phyloP scores from a whole-genome alignment of 2,888 invertebrate species.

The Hipparchia semele region DNA sequence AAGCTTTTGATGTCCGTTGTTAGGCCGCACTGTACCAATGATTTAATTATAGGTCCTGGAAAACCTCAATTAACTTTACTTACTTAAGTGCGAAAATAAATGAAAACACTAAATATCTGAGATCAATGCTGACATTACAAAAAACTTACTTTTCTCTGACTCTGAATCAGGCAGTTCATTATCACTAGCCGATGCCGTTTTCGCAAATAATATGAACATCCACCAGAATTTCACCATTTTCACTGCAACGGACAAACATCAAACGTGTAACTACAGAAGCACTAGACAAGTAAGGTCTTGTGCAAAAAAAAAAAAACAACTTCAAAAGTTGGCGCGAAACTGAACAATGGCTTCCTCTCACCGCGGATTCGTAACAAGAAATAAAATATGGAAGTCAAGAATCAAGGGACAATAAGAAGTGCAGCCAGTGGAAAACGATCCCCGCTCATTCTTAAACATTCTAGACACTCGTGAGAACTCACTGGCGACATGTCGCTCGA shows the following conservation, averaged over 20 bases:
- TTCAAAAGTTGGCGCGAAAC: conserved; percentile 57
- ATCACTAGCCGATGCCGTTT: conserved; percentile 74
- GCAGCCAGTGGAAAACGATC: conserved; percentile 76
- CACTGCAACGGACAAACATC: conserved; percentile 66
- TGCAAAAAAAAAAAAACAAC: conserved; percentile 45
- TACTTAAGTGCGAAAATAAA: too few relatives aligned
- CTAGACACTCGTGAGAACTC: not conserved
- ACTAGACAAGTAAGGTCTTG: conserved; percentile 42
- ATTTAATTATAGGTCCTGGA: too few relatives aligned
- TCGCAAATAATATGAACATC: conserved; percentile 77
- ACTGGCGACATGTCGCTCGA: conserved; percentile 4
- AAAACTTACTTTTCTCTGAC: conserved; percentile 62
- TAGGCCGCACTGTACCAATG: too few relatives aligned
- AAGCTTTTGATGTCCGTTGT: too few relatives aligned
- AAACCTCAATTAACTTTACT: too few relatives aligned
- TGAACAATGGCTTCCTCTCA: conserved; percentile 63
- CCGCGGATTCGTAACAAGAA: conserved; percentile 65
- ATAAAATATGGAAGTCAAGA: conserved; percentile 66
- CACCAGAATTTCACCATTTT: conserved; percentile 80
- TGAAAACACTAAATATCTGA: too few relatives aligned
- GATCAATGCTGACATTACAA: not conserved
- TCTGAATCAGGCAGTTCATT: conserved; percentile 65
- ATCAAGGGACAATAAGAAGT: conserved; percentile 67
- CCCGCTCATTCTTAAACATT: conserved; percentile 57
- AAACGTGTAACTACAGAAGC: conserved; percentile 45